Conservation (phyloP, 2,113 vertebrate genomes). For the Ciconia maguari region DNA sequence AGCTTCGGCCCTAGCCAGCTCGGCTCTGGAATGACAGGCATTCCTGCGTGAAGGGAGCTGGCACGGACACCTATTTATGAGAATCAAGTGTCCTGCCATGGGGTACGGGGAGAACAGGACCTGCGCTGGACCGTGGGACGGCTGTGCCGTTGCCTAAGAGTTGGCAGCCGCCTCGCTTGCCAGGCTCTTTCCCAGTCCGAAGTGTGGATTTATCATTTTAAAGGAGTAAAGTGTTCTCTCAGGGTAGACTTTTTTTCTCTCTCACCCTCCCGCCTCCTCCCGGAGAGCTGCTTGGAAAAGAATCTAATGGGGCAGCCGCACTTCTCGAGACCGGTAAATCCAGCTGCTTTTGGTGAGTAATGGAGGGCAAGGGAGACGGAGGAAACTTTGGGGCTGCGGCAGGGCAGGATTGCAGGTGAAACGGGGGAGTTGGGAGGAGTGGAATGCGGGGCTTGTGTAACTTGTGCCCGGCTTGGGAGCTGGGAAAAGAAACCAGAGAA, state of each 20-base stretch:
- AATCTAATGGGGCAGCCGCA: constrained; percentile 77
- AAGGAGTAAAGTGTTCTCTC: not conserved
- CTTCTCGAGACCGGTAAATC: constrained; percentile 76
- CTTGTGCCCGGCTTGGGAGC: not conserved
- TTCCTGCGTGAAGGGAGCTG: constrained; percentile 80
- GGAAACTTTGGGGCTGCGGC: not conserved
- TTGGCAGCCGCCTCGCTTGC: not conserved
- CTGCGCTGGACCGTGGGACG: not conserved
- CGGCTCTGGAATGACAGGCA: constrained; percentile 91
- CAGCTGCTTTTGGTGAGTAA: constrained; percentile 78
- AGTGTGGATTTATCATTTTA: constrained; percentile 42
- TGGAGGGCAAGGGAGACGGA: constrained; percentile 27
- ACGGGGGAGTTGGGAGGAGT: not conserved
- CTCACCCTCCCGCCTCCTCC: not conserved
- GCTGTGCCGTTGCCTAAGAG: not conserved
- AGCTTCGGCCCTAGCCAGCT: constrained; percentile 75
- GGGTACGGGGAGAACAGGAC: constrained; percentile 34
- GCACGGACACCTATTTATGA: constrained; percentile 74
- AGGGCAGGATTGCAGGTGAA: constrained; percentile 49
- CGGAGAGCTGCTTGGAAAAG: constrained; percentile 60
- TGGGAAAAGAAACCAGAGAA: not conserved
- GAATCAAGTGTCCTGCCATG: constrained; percentile 68
- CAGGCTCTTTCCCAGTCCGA: not conserved
- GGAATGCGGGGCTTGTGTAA: constrained; percentile 48
- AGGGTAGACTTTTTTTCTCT: not conserved